Conservation (phyloP, 2,797 vertebrate genomes). For the Liparis tanakae region DNA sequence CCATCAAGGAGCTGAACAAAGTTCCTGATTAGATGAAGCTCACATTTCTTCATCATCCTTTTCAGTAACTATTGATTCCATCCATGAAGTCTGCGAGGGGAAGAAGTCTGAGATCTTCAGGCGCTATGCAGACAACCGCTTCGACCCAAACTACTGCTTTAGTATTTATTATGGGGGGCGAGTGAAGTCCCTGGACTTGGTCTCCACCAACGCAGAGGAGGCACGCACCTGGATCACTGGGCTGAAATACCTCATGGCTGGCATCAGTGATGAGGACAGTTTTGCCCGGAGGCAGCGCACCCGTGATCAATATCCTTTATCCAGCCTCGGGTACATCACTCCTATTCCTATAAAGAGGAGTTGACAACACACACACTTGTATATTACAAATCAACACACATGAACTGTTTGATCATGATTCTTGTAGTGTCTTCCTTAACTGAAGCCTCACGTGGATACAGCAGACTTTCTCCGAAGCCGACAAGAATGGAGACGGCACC, state of each 20-base stretch:
- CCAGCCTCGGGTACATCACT: neutral
- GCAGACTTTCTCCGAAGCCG: constrained; percentile 97
- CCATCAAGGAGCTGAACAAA: neutral
- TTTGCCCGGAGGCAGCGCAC: constrained; percentile 94
- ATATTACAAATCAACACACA: neutral
- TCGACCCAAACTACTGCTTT: constrained; percentile 97
- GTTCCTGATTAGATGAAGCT: neutral
- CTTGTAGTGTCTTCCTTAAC: constrained; percentile 64
- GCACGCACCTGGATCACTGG: constrained; percentile 95
- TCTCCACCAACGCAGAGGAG: constrained; percentile 88
- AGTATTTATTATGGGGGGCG: constrained; percentile 94
- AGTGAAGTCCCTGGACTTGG: constrained; percentile 93
- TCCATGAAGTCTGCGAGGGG: constrained; percentile 95
- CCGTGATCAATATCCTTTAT: constrained; percentile 97
- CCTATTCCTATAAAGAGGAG: accelerated
- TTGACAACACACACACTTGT: neutral
- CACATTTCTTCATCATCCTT: constrained; percentile 15
- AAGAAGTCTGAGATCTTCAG: constrained; percentile 96
- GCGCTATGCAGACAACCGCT: constrained; percentile 89
- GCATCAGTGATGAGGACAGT: constrained; percentile 97
- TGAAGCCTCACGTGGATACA: constrained; percentile 89
- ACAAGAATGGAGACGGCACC: constrained; percentile 95
- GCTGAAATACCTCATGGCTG: constrained; percentile 95
- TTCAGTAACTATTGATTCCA: constrained; percentile 94
- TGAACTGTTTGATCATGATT: neutral